Conservation (phyloP, 2,888 invertebrate genomes). For the Leucania comma region DNA sequence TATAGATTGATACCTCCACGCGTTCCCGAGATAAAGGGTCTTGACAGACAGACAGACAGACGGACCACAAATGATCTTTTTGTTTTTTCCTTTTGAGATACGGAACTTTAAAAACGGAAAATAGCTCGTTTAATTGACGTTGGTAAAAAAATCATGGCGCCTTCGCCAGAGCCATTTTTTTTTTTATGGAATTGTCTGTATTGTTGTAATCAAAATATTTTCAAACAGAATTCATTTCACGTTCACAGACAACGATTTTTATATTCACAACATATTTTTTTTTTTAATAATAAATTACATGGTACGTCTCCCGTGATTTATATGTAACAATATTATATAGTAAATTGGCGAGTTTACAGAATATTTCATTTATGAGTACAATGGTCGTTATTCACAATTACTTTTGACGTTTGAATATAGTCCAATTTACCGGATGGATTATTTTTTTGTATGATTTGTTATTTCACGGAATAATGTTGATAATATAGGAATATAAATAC, state of each 20-base stretch:
- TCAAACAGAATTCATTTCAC: conserved; percentile 10
- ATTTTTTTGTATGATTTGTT: conserved; percentile 24
- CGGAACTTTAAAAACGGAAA: too few relatives aligned
- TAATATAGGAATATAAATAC: too few relatives aligned
- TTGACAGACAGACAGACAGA: too few relatives aligned
- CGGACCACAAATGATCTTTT: too few relatives aligned
- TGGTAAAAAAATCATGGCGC: not conserved
- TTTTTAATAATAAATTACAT: conserved; percentile 20
- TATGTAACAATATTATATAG: conserved; percentile 35
- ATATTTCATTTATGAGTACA: conserved; percentile 38
- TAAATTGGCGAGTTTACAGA: conserved; percentile 48
- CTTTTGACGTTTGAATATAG: conserved; percentile 26
- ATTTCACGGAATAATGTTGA: not conserved
- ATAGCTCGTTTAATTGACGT: not conserved
- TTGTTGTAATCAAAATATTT: conserved; percentile 3
- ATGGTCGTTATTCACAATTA: conserved; percentile 50
- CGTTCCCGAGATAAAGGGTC: too few relatives aligned
- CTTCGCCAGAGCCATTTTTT: not conserved
- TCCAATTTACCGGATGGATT: conserved; percentile 33
- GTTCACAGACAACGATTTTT: conserved; percentile 34
- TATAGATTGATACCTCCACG: too few relatives aligned
- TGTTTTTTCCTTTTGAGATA: too few relatives aligned
- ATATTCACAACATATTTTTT: conserved; percentile 16
- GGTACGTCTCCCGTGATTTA: conserved; percentile 26
- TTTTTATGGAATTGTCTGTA: not conserved